Conservation (phyloP, 2,113 vertebrate species). For the Aptenodytes forsteri region DNA sequence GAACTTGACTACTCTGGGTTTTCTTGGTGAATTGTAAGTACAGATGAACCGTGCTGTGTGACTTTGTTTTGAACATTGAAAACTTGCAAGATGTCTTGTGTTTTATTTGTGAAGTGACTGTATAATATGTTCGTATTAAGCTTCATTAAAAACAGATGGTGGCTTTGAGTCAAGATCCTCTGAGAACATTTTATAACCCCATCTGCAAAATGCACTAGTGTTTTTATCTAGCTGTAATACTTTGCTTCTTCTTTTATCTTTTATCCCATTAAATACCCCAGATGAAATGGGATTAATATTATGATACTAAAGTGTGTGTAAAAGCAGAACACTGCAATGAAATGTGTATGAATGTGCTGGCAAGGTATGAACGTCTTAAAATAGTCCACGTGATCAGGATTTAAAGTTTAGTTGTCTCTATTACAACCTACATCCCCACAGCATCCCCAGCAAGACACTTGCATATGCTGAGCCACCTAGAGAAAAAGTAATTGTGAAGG, state of each 20-base stretch:
- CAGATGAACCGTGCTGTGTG: neutral
- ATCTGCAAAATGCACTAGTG: neutral
- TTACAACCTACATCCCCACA: neutral
- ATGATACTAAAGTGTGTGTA: neutral
- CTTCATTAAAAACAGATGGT: neutral
- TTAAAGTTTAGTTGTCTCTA: neutral
- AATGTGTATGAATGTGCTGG: neutral
- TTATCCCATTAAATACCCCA: constrained; percentile 33
- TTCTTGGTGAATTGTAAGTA: neutral
- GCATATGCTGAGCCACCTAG: neutral
- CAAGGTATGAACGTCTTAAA: neutral
- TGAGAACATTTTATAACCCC: constrained; percentile 25
- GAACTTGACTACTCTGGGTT: neutral
- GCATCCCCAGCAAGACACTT: neutral
- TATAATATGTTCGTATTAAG: neutral
- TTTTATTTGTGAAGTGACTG: neutral
- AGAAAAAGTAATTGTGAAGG: neutral
- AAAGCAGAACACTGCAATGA: neutral
- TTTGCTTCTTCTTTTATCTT: constrained; percentile 27
- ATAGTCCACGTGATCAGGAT: neutral
- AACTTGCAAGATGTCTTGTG: neutral
- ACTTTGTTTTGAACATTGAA: neutral
- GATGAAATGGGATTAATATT: constrained; percentile 30
- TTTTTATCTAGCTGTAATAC: constrained; percentile 23
- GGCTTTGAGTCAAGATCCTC: constrained; percentile 21